Percentiles rank a stretch among this genome's conserved stretches.
Evolutionary conservation across 1,140 invertebrate genomes (phyloP).

Genomic region (Episyrphus balteatus): DNA sequence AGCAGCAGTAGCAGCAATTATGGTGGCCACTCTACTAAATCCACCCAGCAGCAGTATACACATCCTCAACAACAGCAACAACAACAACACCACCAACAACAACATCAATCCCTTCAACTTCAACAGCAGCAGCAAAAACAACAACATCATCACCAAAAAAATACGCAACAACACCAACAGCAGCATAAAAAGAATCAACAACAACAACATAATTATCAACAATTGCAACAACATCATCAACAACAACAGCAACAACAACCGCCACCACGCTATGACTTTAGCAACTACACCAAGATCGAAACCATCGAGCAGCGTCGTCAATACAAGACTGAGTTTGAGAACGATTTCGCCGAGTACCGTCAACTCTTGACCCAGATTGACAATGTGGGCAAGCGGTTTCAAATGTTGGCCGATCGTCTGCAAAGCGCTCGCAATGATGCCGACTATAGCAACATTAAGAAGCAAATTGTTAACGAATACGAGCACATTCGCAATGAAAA

Average conservation of each 20-base stretch:
- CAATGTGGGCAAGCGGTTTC: slow-evolving; percentile 64
- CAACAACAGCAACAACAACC: slow-evolving; percentile 12
- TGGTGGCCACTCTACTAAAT: slow-evolving; percentile 8
- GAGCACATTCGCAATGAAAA: slow-evolving; percentile 61
- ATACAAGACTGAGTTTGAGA: slow-evolving; percentile 82
- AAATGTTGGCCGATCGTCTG: slow-evolving; percentile 43
- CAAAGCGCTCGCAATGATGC: slow-evolving; percentile 16
- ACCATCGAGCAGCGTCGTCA: slow-evolving; percentile 60
- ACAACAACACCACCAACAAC: slow-evolving; percentile 10
- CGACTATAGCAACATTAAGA: slow-evolving; percentile 42
- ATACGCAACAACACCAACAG: not conserved
- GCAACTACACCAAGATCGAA: slow-evolving; percentile 68
- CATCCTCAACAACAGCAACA: slow-evolving; percentile 1
- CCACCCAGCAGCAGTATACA: not conserved
- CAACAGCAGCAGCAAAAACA: slow-evolving; percentile 10
- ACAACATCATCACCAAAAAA: slow-evolving; percentile 9
- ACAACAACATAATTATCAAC: slow-evolving; percentile 27
- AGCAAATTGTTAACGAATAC: slow-evolving; percentile 73
- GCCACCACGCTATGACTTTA: slow-evolving; percentile 38
- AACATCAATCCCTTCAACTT: slow-evolving; percentile 5
- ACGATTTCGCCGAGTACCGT: slow-evolving; percentile 74
- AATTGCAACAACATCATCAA: slow-evolving; percentile 22
- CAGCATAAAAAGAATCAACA: slow-evolving; percentile 9
- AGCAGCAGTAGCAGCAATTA: slow-evolving; percentile 3
- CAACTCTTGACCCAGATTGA: slow-evolving; percentile 63